These are phyloP conservation scores for Hyla sarda DNA, from an alignment of 2,113 vertebrate genomes.

Conservation along the genomic window DNA sequence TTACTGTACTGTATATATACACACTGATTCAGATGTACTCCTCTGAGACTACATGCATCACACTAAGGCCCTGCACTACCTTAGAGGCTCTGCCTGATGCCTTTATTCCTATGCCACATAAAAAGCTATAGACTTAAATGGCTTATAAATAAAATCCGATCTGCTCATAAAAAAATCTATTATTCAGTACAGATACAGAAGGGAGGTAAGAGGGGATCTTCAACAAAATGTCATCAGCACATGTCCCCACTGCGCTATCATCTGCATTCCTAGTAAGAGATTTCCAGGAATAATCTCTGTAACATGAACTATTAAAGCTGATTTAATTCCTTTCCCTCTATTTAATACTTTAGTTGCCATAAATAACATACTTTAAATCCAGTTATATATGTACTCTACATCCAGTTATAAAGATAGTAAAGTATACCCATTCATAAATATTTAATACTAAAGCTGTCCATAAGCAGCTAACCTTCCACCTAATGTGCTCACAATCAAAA, in stretches of 20 bases:
- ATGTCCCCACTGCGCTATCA: neutral
- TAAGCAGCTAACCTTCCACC: neutral
- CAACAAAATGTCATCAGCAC: neutral
- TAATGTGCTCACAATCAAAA: neutral
- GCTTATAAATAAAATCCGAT: neutral
- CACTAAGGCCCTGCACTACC: neutral
- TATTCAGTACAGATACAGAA: neutral
- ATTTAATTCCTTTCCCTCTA: neutral
- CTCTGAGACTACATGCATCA: neutral
- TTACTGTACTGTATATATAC: no score
- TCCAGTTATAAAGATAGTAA: neutral
- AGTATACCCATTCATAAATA: neutral
- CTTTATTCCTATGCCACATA: neutral
- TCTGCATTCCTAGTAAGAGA: neutral
- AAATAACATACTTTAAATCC: neutral
- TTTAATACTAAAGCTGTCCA: neutral
- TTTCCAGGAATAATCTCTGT: neutral
- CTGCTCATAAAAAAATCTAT: neutral
- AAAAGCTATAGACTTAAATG: neutral
- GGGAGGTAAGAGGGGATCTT: neutral
- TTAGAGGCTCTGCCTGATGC: neutral
- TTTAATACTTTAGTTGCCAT: neutral
- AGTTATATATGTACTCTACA: neutral
- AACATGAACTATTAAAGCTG: neutral
- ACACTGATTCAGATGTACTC: neutral